Conservation (phyloP, 2,888 invertebrate genomes). For the Spisula solida region DNA sequence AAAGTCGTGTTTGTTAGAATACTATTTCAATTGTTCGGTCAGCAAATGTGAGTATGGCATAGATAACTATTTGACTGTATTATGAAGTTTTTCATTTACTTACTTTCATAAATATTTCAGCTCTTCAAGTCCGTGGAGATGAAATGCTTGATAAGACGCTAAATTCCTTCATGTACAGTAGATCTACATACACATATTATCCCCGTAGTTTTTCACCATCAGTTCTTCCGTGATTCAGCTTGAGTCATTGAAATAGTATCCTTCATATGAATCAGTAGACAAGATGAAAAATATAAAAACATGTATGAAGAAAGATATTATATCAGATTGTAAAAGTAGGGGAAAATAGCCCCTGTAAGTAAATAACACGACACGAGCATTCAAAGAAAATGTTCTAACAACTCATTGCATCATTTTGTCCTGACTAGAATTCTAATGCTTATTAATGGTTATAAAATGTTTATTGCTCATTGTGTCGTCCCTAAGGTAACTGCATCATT, state of each 20-base stretch:
- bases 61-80: background rate
- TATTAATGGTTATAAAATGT: too few species aligned
- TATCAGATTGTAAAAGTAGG: too few species aligned
- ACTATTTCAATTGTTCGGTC: slow-evolving; percentile 4
- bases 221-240: background rate
- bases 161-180: background rate
- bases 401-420: too few species aligned
- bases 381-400: too few species aligned
- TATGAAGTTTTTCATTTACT: background rate
- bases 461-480: too few species aligned
- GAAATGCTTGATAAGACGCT: background rate
- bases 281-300: background rate
- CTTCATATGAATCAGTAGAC: background rate
- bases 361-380: too few species aligned
- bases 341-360: too few species aligned
- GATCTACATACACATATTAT: background rate
- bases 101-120: background rate
- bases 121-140: background rate
- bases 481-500: too few species aligned
- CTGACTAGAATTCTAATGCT: too few species aligned
- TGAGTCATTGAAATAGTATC: background rate
- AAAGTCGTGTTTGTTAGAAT: background rate
- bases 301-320: background rate
- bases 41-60: background rate
- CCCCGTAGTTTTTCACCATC: background rate